Percentiles rank a stretch among this genome's conserved stretches.
Conservation (phyloP, 2,113 vertebrate species). For the Tringa solitaria region DNA sequence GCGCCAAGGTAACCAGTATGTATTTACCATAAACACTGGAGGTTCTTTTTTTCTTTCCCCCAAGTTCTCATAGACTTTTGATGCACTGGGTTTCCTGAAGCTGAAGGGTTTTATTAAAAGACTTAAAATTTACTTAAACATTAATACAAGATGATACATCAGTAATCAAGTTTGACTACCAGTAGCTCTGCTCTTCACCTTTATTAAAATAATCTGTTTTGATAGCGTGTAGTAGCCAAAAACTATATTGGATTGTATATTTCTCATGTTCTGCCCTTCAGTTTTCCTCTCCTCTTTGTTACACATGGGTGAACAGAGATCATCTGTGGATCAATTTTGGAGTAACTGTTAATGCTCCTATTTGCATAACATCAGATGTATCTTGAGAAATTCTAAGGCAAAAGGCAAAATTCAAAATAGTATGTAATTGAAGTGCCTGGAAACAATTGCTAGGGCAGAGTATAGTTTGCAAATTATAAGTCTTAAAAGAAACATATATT, state of each 20-base stretch:
- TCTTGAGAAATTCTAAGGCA: neutral
- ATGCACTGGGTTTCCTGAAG: neutral
- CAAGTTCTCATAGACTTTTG: neutral
- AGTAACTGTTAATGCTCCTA: neutral
- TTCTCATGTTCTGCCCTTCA: neutral
- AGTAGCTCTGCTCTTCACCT: neutral
- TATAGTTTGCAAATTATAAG: neutral
- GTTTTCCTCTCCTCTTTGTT: neutral
- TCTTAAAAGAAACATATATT: neutral
- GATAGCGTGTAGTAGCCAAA: neutral
- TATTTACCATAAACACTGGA: neutral
- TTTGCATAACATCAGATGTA: neutral
- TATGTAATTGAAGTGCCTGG: neutral
- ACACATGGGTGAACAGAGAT: neutral
- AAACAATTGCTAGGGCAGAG: neutral
- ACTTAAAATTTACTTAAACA: neutral
- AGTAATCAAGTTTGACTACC: neutral
- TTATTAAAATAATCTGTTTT: neutral
- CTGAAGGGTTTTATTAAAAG: neutral
- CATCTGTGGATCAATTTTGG: neutral
- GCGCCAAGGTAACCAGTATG: neutral
- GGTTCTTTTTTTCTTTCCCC: fast-evolving
- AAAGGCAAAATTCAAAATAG: neutral
- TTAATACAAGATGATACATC: neutral
- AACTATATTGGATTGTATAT: neutral